These are phyloP conservation scores for Holacanthus passer DNA, from an alignment of 2,113 vertebrate species.

Conservation along the genomic window DNA sequence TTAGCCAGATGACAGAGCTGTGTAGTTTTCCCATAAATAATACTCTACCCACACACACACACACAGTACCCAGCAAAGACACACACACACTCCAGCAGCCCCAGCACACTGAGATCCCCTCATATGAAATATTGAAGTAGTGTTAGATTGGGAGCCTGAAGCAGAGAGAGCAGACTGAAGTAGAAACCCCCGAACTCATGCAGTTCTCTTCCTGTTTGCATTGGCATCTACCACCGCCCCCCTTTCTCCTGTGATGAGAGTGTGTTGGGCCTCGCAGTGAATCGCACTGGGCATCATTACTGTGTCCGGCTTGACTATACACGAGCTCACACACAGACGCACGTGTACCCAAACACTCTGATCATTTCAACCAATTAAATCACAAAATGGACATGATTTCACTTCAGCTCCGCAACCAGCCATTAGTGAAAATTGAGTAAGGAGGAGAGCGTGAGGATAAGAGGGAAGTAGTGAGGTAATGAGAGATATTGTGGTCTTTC, in stretches of 20 bases:
- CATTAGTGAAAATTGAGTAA: constrained; percentile 63
- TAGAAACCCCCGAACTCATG: constrained; percentile 34
- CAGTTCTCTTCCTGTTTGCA: constrained; percentile 58
- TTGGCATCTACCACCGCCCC: constrained; percentile 11
- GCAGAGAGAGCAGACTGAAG: constrained; percentile 40
- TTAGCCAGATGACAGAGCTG: constrained; percentile 66
- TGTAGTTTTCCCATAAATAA: constrained; percentile 80
- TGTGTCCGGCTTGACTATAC: constrained; percentile 7
- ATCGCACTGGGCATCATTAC: constrained; percentile 42
- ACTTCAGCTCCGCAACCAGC: constrained; percentile 49
- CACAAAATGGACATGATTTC: constrained; percentile 62
- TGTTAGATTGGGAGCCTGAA: constrained; percentile 64
- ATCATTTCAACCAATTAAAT: constrained; percentile 70
- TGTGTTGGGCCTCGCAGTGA: constrained; percentile 18
- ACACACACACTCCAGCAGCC: constrained; percentile 42
- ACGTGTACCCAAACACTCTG: constrained; percentile 12
- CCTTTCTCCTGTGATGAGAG: constrained; percentile 2
- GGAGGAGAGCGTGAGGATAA: constrained; percentile 44
- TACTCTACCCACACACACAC: constrained; percentile 44
- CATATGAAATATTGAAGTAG: constrained; percentile 83
- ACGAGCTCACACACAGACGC: background rate
- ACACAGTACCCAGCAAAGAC: constrained; percentile 36
- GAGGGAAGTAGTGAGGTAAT: constrained; percentile 47
- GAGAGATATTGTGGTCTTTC: constrained; percentile 55
- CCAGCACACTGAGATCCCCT: constrained; percentile 52